phyloP scores from a whole-genome alignment of 2,113 vertebrate genomes.

The Psettodes erumei region DNA sequence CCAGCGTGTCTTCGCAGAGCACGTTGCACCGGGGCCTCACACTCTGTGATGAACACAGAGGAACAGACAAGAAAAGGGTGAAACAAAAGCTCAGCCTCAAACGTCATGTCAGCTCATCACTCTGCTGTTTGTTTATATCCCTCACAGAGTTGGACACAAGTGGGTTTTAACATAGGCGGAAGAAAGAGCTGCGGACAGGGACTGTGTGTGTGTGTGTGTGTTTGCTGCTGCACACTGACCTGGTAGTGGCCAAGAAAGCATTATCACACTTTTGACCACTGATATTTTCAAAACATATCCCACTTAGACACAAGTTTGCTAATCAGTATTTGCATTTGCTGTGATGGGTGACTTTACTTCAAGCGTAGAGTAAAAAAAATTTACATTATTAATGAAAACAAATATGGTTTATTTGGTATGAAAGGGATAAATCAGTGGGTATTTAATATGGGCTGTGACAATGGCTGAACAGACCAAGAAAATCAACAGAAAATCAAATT shows the following conservation, averaged over 20 bases:
- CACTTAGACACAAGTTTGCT: background rate
- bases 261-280: background rate
- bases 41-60: constrained; percentile 58
- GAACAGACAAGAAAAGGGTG: constrained; percentile 52
- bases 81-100: constrained; percentile 64
- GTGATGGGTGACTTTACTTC: background rate
- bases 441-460: background rate
- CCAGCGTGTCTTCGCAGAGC: constrained; percentile 45
- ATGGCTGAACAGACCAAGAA: background rate
- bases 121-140: constrained; percentile 63
- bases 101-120: constrained; percentile 66
- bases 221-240: background rate
- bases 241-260: background rate
- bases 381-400: background rate
- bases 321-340: background rate
- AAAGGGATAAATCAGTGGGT: background rate
- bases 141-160: constrained; percentile 62
- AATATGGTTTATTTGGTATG: background rate
- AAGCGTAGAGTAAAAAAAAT: background rate
- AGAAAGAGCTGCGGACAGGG: constrained; percentile 46
- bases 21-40: constrained; percentile 49
- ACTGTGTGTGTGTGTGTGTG: constrained; percentile 7
- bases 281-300: background rate
- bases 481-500: background rate
- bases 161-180: constrained; percentile 38